Percentiles rank a stretch among this genome's conserved stretches.
Conservation (phyloP, 1,140 invertebrate species). For the Danaus melanippus region DNA sequence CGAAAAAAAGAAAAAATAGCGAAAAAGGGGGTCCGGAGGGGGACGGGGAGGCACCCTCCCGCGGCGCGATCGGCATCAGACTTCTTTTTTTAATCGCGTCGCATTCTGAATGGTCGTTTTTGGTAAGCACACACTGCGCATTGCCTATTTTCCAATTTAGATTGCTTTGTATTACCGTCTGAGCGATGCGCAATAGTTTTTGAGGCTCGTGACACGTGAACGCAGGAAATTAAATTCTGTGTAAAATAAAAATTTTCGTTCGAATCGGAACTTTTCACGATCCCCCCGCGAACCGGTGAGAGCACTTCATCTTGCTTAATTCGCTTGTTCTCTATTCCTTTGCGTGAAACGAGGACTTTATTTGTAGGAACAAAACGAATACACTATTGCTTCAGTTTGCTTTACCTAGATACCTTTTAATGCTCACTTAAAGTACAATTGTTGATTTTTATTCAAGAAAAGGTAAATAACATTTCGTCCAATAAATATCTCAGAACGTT, state of each 20-base stretch:
- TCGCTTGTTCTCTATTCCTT: slow-evolving; percentile 18
- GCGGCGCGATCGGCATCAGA: slow-evolving; percentile 67
- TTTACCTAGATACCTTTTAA: background rate
- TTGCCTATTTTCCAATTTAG: slow-evolving; percentile 72
- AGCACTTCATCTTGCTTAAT: slow-evolving; percentile 26
- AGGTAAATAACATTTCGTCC: too few species aligned
- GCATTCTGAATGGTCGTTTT: slow-evolving; percentile 67
- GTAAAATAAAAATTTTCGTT: slow-evolving; percentile 47
- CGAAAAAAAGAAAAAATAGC: slow-evolving; percentile 66
- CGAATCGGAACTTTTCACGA: slow-evolving; percentile 22
- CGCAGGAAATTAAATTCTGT: slow-evolving; percentile 64
- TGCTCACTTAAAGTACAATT: slow-evolving; percentile 1
- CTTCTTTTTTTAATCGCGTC: slow-evolving; percentile 72
- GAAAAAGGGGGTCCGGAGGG: slow-evolving; percentile 46
- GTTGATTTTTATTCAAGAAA: background rate
- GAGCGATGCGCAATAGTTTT: slow-evolving; percentile 71
- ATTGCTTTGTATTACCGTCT: slow-evolving; percentile 71
- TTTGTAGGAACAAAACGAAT: slow-evolving; percentile 1
- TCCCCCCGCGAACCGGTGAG: slow-evolving; percentile 17
- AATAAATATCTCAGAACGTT: too few species aligned
- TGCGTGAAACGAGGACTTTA: slow-evolving; percentile 14
- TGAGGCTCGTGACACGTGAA: slow-evolving; percentile 63
- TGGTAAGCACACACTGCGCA: slow-evolving; percentile 71
- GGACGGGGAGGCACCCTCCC: slow-evolving; percentile 42
- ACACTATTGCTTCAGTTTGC: slow-evolving; percentile 1